Evolutionary conservation across 2,113 vertebrate genomes (phyloP).

Genomic region (Balaeniceps rex): DNA sequence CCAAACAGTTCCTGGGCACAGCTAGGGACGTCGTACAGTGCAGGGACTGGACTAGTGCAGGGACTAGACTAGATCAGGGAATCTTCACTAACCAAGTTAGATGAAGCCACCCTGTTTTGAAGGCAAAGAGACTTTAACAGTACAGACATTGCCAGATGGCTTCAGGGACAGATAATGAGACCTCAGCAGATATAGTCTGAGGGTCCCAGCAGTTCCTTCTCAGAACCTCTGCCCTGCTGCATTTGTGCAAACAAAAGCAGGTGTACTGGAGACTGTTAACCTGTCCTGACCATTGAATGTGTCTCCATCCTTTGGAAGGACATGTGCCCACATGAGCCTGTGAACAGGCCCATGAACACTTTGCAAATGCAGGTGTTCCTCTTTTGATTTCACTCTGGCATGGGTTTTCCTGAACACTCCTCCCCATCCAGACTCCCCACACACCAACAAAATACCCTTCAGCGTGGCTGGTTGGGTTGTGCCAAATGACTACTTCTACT

Average conservation of each 20-base stretch:
- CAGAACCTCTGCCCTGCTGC: background rate
- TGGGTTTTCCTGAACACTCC: background rate
- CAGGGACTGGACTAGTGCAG: background rate
- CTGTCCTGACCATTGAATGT: background rate
- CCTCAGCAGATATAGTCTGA: background rate
- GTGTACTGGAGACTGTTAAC: background rate
- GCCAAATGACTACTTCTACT: background rate
- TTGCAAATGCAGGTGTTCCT: background rate
- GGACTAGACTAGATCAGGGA: background rate
- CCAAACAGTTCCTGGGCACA: background rate
- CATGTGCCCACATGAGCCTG: fast-evolving
- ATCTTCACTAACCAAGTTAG: background rate
- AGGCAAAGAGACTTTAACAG: background rate
- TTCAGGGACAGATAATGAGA: background rate
- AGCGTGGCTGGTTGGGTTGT: background rate
- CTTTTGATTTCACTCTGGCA: background rate
- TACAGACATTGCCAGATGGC: background rate
- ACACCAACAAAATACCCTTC: background rate
- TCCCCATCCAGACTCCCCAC: background rate
- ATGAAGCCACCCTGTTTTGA: background rate
- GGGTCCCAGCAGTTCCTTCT: background rate
- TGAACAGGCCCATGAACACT: background rate
- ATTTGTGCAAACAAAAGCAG: background rate
- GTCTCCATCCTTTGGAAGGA: background rate
- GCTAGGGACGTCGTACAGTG: background rate